Base-by-base conservation (phyloP, 2,888 invertebrate genomes). In the Pemphredon lugubris region DNA sequence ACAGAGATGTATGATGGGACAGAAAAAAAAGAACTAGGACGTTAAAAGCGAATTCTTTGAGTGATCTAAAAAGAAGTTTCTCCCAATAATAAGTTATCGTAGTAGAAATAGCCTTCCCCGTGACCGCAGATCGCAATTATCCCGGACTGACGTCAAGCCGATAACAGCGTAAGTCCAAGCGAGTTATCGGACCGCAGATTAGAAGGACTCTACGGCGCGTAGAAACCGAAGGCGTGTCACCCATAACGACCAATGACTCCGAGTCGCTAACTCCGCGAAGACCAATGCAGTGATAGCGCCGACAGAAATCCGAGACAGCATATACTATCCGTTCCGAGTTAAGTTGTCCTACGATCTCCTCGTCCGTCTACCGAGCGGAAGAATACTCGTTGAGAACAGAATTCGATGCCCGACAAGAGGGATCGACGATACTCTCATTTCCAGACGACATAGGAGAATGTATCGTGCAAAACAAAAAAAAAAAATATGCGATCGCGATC, bases 81-180 rank as follows among this genome's bases (percentile, higher is more conserved):
- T n/a, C n/a, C 11, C n/a, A 23, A 47, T 34, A 14, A 40, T 40
- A 39, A 23, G 13, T 26, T n/a, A 48, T 20, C 53, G 32, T 6
- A 37, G 51, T 50, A 18, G 32, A 54, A 55, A 57, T 42, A 51
- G 21, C 47, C 40, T 37, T 20, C 34, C 26, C 30, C 48, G 37
- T 53, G 54, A 59, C 53, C 60, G 58, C 66, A 11, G 44, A 58
- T 71, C 53, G 72, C 57, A 66, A 66, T 73, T 72, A 72, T 32
- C 61, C 23, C 14, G 13, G 39, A 34, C 16, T 54, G 45, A 72
- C 48, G 58, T 55, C 66, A 39, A 26, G n/a, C 53, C 40, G 54
- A 72, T 65, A 73, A 20, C 30, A 47, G 9, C 37, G n/a, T 16
- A 50, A 59, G 40, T 54, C 57, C 51, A 32, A 21, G 3, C 47